Evolutionary conservation across 2,113 vertebrate genomes (phyloP).

Genomic region (Heptranchias perlo): DNA sequence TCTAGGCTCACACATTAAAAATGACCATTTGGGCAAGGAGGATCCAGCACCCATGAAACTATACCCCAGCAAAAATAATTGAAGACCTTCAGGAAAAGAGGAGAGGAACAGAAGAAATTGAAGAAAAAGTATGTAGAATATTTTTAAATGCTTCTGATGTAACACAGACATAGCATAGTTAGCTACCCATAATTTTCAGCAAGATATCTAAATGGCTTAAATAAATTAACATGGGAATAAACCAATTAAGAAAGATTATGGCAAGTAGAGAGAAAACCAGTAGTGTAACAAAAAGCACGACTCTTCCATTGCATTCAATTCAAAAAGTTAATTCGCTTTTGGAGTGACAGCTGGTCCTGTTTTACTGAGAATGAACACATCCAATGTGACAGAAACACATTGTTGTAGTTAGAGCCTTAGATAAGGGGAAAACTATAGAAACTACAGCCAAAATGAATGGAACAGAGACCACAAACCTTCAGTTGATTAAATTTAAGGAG

Average conservation of each 20-base stretch:
- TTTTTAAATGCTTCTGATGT: neutral
- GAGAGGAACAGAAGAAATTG: neutral
- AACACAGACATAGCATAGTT: neutral
- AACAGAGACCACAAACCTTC: slow-evolving; percentile 65
- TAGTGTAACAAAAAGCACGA: neutral
- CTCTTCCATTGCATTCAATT: neutral
- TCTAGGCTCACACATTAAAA: neutral
- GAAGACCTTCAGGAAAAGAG: neutral
- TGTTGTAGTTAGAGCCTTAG: neutral
- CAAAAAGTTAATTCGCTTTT: neutral
- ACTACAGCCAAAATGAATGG: neutral
- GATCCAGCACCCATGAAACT: neutral
- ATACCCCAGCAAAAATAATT: neutral
- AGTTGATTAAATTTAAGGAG: slow-evolving; percentile 98
- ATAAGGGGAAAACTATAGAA: neutral
- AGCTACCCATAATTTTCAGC: neutral
- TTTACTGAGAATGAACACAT: neutral
- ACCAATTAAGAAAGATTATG: neutral
- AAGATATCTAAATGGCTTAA: neutral
- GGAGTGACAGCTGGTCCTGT: neutral
- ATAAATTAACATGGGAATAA: neutral
- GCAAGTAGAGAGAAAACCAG: neutral
- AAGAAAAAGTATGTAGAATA: neutral
- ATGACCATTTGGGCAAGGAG: neutral
- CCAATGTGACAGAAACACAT: neutral